phyloP scores from a whole-genome alignment of 2,888 invertebrate genomes.

The Protophormia terraenovae region DNA sequence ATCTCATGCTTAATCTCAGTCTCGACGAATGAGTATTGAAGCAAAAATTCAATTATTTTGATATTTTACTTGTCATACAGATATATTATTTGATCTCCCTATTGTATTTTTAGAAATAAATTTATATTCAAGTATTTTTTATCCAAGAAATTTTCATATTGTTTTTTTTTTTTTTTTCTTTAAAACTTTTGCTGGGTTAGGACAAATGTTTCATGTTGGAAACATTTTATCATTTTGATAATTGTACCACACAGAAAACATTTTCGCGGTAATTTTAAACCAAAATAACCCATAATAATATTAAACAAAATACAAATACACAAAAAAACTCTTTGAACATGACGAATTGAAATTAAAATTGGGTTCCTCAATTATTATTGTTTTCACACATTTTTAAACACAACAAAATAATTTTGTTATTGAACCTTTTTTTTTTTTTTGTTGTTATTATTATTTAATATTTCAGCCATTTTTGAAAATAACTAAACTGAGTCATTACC shows the following conservation, averaged over 20 bases:
- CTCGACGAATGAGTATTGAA: no score
- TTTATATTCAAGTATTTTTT: no score
- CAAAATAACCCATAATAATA: background rate
- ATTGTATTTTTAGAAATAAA: no score
- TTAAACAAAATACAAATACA: background rate
- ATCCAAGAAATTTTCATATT: background rate
- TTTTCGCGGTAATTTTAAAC: conserved; percentile 42
- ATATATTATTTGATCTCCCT: no score
- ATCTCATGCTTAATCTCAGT: no score
- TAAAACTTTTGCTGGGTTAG: background rate
- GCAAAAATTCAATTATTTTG: no score
- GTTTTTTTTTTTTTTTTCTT: background rate
- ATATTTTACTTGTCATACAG: no score
- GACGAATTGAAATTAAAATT: conserved; percentile 37
- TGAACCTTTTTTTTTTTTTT: conserved; percentile 26
- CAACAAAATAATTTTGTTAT: background rate
- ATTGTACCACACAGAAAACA: background rate
- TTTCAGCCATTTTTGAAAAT: background rate
- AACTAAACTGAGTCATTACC: conserved; percentile 45
- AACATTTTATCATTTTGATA: conserved; percentile 12
- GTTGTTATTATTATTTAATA: no score
- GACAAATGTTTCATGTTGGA: background rate
- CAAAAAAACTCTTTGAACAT: background rate
- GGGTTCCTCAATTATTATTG: conserved; percentile 23
- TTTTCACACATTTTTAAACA: conserved; percentile 24